Evolutionary conservation across 2,113 vertebrate species (phyloP).

Genomic region (Heptranchias perlo): DNA sequence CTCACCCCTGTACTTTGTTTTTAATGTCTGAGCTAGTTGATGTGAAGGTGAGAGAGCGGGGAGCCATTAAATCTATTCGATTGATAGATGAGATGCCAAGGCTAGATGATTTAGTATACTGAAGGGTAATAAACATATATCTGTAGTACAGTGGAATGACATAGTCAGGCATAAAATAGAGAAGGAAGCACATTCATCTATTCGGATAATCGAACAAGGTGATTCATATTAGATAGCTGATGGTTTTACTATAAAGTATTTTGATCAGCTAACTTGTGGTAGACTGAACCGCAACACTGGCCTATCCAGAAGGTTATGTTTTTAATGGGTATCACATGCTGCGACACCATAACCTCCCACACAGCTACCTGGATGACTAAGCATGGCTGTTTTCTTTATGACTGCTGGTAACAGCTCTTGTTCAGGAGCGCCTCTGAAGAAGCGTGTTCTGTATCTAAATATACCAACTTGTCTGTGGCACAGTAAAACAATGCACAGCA

Average conservation of each 20-base stretch:
- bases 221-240: background rate
- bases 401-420: background rate
- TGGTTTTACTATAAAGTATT: background rate
- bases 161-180: background rate
- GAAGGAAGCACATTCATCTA: background rate
- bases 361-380: background rate
- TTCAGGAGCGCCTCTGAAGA: background rate
- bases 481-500: background rate
- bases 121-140: background rate
- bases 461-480: background rate
- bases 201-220: background rate
- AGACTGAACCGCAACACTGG: background rate
- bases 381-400: background rate
- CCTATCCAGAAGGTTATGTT: slow-evolving; percentile 12
- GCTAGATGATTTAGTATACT: background rate
- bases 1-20: background rate
- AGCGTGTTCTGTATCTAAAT: background rate
- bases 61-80: background rate
- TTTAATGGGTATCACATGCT: background rate
- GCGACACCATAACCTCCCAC: background rate
- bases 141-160: background rate
- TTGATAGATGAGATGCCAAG: background rate
- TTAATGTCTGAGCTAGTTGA: background rate
- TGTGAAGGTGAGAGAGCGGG: background rate
- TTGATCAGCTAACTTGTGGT: background rate